These are phyloP conservation scores for Tetropium fuscum DNA, from an alignment of 2,888 invertebrate species.

Conservation along the genomic window DNA sequence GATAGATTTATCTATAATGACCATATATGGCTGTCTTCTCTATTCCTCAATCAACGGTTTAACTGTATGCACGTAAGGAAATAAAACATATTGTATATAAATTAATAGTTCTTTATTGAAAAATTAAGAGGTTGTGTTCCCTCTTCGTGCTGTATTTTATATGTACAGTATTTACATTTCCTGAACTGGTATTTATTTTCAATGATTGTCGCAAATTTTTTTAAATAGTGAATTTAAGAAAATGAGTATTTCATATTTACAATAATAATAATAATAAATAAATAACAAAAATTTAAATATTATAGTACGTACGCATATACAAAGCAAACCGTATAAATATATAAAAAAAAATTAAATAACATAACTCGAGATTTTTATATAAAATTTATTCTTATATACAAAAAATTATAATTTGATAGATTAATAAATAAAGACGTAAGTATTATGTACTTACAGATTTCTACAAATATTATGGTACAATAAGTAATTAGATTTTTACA, in stretches of 20 bases:
- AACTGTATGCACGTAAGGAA: conserved; percentile 1
- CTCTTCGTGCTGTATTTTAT: conserved; percentile 38
- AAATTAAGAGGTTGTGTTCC: conserved; percentile 34
- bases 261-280: conserved; percentile 20
- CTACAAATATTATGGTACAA: conserved; percentile 45
- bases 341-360: conserved; percentile 25
- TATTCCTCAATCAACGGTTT: no score
- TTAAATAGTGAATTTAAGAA: conserved; percentile 5
- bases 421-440: conserved; percentile 54
- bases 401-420: conserved; percentile 51
- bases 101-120: conserved; percentile 42
- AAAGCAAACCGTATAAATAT: conserved; percentile 18
- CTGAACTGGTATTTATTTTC: conserved; percentile 32
- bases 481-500: conserved; percentile 47
- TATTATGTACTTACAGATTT: conserved; percentile 49
- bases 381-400: conserved; percentile 52
- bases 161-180: conserved; percentile 42
- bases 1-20: no score
- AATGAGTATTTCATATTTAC: conserved; percentile 20
- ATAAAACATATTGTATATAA: conserved; percentile 29
- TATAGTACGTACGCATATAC: conserved; percentile 20
- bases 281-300: conserved; percentile 11
- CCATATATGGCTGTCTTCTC: no score
- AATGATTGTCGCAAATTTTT: conserved; percentile 40
- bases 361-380: conserved; percentile 37